These are phyloP conservation scores for Euwallacea fornicatus DNA, from an alignment of 1,140 invertebrate species.

Conservation along the genomic window DNA sequence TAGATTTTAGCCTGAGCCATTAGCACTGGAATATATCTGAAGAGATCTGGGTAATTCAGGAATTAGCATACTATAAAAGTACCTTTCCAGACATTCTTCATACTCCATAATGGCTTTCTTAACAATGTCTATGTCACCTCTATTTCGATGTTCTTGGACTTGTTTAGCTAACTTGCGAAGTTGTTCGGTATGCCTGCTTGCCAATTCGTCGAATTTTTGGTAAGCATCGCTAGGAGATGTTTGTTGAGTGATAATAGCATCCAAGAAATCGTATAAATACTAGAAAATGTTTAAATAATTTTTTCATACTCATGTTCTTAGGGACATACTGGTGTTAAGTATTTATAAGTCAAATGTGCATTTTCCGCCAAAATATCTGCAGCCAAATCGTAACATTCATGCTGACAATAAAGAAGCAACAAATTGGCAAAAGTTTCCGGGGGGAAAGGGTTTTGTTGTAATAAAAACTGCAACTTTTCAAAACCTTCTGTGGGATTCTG, in stretches of 20 bases:
- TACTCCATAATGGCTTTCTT: constrained; percentile 92
- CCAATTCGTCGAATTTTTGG: constrained; percentile 94
- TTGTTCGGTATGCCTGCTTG: constrained; percentile 86
- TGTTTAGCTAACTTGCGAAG: constrained; percentile 91
- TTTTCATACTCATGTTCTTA: not conserved
- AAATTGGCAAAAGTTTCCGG: constrained; percentile 98
- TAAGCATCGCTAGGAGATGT: constrained; percentile 97
- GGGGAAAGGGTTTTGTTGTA: constrained; percentile 95
- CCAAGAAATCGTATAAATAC: constrained; percentile 88
- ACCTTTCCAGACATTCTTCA: constrained; percentile 81
- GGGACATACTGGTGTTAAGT: constrained; percentile 76
- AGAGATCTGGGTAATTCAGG: constrained; percentile 4
- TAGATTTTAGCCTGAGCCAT: constrained; percentile 99
- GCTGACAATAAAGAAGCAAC: constrained; percentile 92
- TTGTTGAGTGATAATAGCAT: constrained; percentile 96
- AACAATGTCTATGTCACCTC: constrained; percentile 85
- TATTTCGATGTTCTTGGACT: constrained; percentile 86
- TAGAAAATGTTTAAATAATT: constrained; percentile 53
- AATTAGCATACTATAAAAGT: not conserved
- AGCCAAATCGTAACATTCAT: constrained; percentile 96
- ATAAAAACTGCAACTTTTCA: constrained; percentile 94
- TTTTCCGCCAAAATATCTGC: constrained; percentile 98
- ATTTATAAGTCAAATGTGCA: constrained; percentile 95
- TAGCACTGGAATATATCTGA: constrained; percentile 83
- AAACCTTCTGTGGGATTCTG: constrained; percentile 89